These are phyloP conservation scores for Antrozous pallidus DNA, from an alignment of 2,797 vertebrate genomes.

Conservation along the genomic window DNA sequence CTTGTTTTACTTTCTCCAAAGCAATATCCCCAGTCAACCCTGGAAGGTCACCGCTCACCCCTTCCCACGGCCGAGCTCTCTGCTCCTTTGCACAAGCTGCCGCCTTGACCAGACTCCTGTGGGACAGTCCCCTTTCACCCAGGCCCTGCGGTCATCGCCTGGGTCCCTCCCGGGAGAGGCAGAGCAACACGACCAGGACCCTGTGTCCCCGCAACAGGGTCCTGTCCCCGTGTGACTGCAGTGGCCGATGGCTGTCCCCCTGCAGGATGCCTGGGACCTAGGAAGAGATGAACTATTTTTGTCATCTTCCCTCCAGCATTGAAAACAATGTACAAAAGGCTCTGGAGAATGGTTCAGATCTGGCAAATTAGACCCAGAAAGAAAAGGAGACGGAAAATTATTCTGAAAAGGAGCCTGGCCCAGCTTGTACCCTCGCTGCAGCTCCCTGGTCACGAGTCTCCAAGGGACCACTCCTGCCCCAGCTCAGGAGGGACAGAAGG, in stretches of 20 bases:
- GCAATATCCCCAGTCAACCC: neutral
- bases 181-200: neutral
- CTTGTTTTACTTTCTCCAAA: neutral
- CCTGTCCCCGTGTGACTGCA: neutral
- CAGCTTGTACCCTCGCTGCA: neutral
- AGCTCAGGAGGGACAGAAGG: too few relatives aligned
- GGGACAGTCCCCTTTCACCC: neutral
- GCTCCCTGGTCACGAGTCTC: neutral
- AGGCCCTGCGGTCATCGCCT: neutral
- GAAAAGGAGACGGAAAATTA: neutral
- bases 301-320: neutral
- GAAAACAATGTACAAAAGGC: neutral
- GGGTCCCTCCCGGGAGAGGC: neutral
- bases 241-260: neutral
- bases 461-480: neutral
- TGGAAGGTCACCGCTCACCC: neutral
- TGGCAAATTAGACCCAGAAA: neutral
- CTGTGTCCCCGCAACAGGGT: neutral
- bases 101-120: neutral
- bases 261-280: neutral
- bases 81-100: neutral
- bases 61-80: constrained; percentile 40
- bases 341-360: neutral
- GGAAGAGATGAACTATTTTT: neutral
- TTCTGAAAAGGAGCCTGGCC: neutral